Evolutionary conservation across 2,888 invertebrate species (phyloP), one percentile per base, ranked within the genome.

Genomic region (Athalia rosae): DNA sequence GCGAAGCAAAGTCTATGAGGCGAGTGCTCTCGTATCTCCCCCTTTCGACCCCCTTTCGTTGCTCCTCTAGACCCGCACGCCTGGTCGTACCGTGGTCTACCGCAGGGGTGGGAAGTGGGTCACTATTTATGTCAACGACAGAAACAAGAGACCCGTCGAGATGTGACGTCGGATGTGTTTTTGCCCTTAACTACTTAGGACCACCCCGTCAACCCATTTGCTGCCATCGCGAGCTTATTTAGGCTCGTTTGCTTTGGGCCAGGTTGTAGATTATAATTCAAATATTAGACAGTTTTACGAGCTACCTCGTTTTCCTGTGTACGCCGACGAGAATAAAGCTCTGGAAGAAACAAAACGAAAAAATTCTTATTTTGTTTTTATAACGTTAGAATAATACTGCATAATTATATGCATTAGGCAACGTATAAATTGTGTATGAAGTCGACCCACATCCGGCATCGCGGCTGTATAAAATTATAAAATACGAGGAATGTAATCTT

Each of bases 121-220:
- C 80, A 79, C 80, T 83, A 84, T 83, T 84, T 84, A 81, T 81
- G 81, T 83, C 81, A 82, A 79, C 79, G 78, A 79, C 82, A 81
- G 79, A 84, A 81, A 73, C 61, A 74, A 62, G 74, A 28, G 74
- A 74, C 74, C 73, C 74, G 74, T 59, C 59, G 61, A 61, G 74
- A 74, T 74, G 15, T 74, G 74, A 74, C 50, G 74, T 74, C 13
- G 61, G 74, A 74, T 74, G 61, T 53, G 74, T 48, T 74, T 74
- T 48, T 61, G 61, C 74, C 74, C 61, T 74, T 50, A 48, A 71
- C 71, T 71, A 71, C 71, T 71, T 56, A 71, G 58, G 47, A 77
- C 28, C 77, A 41, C 69, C 69, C 69, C 77, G 56, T 43, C 76
- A 64, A 76, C 62, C 76, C 76, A 43, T 62, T 61, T 62, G 28